These are phyloP conservation scores for Cantharis rustica DNA, from an alignment of 2,888 invertebrate species.

Conservation along the genomic window DNA sequence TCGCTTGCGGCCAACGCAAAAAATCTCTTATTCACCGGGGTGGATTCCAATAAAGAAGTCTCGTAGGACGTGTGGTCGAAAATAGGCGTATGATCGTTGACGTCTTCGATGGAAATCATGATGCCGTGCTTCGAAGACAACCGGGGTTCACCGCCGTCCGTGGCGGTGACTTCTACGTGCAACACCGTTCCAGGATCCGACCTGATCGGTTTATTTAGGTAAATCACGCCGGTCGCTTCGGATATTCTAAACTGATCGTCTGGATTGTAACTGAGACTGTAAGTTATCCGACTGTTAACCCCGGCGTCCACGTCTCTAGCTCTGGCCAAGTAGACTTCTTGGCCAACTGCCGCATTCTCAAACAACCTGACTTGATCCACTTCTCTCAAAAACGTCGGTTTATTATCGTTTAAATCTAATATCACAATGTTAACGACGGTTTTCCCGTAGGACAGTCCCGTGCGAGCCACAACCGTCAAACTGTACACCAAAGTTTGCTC, in stretches of 20 bases:
- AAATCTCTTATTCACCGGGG: constrained; percentile 87
- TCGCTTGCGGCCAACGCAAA: constrained; percentile 90
- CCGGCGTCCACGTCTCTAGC: constrained; percentile 89
- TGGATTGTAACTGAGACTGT: constrained; percentile 79
- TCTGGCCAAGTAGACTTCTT: constrained; percentile 86
- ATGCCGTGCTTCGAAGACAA: constrained; percentile 77
- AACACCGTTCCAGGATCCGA: constrained; percentile 74
- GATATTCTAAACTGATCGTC: constrained; percentile 84
- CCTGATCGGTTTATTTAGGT: constrained; percentile 79
- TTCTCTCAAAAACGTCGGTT: constrained; percentile 80
- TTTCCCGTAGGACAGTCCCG: constrained; percentile 75
- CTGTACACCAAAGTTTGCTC: constrained; percentile 79
- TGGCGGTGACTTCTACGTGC: constrained; percentile 79
- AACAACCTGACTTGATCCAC: constrained; percentile 78
- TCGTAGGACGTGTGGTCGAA: constrained; percentile 93
- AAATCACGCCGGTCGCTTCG: constrained; percentile 86
- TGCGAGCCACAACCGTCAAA: constrained; percentile 79
- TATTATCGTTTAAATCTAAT: constrained; percentile 89
- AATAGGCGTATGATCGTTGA: constrained; percentile 94
- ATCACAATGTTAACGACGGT: constrained; percentile 81
- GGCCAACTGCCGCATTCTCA: constrained; percentile 92
- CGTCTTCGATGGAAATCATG: constrained; percentile 77
- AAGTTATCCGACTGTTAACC: constrained; percentile 84
- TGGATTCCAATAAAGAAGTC: constrained; percentile 88
- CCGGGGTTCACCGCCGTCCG: constrained; percentile 80